Evolutionary conservation across 2,797 vertebrate genomes (phyloP).

Genomic region (Mustela erminea): DNA sequence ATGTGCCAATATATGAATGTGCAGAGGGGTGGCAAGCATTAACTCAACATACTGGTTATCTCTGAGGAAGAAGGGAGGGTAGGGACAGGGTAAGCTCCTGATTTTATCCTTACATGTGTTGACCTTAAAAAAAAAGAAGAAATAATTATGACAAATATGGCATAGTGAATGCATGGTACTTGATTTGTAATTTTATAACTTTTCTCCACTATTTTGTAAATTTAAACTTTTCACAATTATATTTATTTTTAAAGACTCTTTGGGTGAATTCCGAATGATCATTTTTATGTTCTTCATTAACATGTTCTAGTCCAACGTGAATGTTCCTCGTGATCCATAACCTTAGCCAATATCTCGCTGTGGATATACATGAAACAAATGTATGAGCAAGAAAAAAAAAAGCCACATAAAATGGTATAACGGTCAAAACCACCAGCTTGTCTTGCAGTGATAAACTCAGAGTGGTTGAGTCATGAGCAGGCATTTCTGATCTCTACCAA

Average conservation of each 20-base stretch:
- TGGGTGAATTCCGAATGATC: neutral
- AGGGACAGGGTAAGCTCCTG: neutral
- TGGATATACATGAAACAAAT: neutral
- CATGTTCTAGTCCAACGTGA: neutral
- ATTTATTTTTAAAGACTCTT: constrained; percentile 34
- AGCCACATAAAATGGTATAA: neutral
- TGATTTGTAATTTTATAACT: neutral
- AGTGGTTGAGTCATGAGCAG: neutral
- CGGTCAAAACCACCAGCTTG: neutral
- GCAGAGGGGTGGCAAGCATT: neutral
- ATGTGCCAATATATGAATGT: neutral
- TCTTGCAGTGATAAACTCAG: neutral
- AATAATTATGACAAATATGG: neutral
- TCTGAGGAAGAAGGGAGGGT: neutral
- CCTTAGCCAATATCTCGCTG: constrained; percentile 2
- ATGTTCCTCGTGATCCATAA: neutral
- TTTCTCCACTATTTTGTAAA: neutral
- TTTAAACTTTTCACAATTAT: constrained; percentile 15
- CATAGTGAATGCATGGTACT: neutral
- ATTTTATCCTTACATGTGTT: neutral
- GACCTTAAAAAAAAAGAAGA: neutral
- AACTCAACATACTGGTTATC: neutral
- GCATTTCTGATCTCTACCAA: neutral
- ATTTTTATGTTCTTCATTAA: neutral
- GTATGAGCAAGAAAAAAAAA: neutral